phyloP scores from a whole-genome alignment of 2,113 vertebrate species.

The Penelope pileata region DNA sequence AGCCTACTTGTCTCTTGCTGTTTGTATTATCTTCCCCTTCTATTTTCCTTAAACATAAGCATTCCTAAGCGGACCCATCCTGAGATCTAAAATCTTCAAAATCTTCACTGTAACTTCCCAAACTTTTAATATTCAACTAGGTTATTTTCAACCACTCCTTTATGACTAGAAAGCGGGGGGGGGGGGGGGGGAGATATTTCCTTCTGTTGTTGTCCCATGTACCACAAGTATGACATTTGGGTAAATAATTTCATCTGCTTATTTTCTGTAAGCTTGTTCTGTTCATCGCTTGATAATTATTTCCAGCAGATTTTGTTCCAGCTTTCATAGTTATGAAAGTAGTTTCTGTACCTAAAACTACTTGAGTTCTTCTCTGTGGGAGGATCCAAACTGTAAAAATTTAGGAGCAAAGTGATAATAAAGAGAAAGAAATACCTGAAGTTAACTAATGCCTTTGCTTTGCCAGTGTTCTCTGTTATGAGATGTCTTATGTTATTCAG shows the following conservation, averaged over 20 bases:
- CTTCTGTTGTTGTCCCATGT: neutral
- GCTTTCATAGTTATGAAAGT: neutral
- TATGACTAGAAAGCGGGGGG: no score
- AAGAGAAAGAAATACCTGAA: neutral
- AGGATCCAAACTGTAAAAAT: neutral
- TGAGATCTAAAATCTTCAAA: neutral
- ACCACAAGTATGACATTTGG: neutral
- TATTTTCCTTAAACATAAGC: neutral
- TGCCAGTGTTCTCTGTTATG: neutral
- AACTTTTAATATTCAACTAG: neutral
- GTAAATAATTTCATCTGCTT: neutral
- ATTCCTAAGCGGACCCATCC: neutral
- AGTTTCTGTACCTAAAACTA: neutral
- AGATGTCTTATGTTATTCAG: neutral
- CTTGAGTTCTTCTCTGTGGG: neutral
- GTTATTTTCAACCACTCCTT: neutral
- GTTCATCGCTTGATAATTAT: neutral
- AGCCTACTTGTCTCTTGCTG: neutral
- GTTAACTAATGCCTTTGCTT: neutral
- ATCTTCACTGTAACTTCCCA: neutral
- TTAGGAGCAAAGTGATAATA: neutral
- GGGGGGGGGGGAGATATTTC: no score
- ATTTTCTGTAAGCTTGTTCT: neutral
- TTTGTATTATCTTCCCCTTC: neutral
- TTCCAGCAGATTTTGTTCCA: neutral